Evolutionary conservation across 2,113 vertebrate species (phyloP).

Genomic region (Apeltes quadracus): DNA sequence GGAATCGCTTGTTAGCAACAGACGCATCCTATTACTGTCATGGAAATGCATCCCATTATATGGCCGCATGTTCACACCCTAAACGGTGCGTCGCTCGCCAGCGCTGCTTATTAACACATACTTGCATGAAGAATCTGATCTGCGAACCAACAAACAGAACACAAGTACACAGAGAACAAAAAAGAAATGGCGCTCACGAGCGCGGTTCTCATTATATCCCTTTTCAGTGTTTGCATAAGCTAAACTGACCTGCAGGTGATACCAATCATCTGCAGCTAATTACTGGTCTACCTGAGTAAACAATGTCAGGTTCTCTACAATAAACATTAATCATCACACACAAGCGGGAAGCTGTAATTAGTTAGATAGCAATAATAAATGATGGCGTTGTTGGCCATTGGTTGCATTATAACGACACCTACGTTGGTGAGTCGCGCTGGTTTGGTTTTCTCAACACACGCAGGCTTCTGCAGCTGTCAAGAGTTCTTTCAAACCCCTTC

Average conservation of each 20-base stretch:
- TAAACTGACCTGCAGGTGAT: conserved; percentile 65
- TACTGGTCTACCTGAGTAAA: conserved; percentile 68
- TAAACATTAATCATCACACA: conserved; percentile 64
- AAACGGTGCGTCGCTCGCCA: not conserved
- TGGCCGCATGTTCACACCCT: not conserved
- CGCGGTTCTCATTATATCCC: conserved; percentile 31
- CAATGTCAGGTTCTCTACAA: conserved; percentile 36
- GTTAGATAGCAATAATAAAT: conserved; percentile 66
- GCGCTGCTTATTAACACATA: conserved; percentile 22
- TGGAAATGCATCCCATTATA: conserved; percentile 2
- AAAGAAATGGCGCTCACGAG: conserved; percentile 21
- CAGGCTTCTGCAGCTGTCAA: conserved; percentile 16
- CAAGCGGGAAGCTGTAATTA: conserved; percentile 55
- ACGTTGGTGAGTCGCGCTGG: conserved; percentile 50
- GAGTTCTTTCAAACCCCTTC: conserved; percentile 4
- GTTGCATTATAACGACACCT: conserved; percentile 41
- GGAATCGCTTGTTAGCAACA: conserved; percentile 14
- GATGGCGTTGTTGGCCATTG: conserved; percentile 48
- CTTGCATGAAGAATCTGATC: conserved; percentile 5
- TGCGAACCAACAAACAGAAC: not conserved
- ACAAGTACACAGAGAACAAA: conserved; percentile 7
- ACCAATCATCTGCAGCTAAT: conserved; percentile 69
- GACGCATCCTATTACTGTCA: not conserved
- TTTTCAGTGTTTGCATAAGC: conserved; percentile 37
- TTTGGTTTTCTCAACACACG: conserved; percentile 46